A percentile compares a stretch with the other conserved stretches of the same genome.
Evolutionary conservation across 2,797 vertebrate genomes (phyloP).

Genomic region (Miichthys miiuy): DNA sequence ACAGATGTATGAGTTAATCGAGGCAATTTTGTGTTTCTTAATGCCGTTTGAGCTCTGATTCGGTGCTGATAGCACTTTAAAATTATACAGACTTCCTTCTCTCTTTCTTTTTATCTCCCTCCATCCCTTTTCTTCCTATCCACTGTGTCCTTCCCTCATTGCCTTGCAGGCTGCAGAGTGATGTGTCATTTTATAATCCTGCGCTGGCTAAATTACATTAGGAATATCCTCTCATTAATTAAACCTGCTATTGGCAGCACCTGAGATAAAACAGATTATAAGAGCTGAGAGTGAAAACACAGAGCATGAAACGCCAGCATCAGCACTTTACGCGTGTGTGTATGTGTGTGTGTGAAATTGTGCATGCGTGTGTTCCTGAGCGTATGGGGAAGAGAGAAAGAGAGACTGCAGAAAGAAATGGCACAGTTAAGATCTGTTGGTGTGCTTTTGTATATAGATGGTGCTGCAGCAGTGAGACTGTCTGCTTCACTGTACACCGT

Average conservation of each 20-base stretch:
- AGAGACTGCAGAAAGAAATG: conserved; percentile 40
- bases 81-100: conserved; percentile 18
- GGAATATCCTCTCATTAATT: conserved; percentile 87
- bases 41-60: conserved; percentile 50
- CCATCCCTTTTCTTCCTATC: conserved; percentile 34
- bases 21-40: conserved; percentile 37
- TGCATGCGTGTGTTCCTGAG: conserved; percentile 38
- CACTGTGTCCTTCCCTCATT: conserved; percentile 67
- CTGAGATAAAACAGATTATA: conserved; percentile 86
- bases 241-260: conserved; percentile 83
- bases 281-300: conserved; percentile 79
- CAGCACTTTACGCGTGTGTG: conserved; percentile 74
- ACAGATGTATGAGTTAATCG: conserved; percentile 10
- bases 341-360: conserved; percentile 27
- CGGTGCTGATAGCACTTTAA: conserved; percentile 48
- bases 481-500: conserved; percentile 20
- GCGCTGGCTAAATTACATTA: conserved; percentile 81
- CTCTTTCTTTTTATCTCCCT: neutral
- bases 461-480: conserved; percentile 52
- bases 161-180: conserved; percentile 78
- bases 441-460: conserved; percentile 54
- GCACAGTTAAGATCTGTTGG: conserved; percentile 48
- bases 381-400: conserved; percentile 39
- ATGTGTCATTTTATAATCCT: conserved; percentile 81
- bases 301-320: conserved; percentile 67